Percentiles rank a stretch among this genome's conserved stretches.
These are phyloP conservation scores for Psophia crepitans DNA, from an alignment of 2,113 vertebrate species.

Conservation along the genomic window DNA sequence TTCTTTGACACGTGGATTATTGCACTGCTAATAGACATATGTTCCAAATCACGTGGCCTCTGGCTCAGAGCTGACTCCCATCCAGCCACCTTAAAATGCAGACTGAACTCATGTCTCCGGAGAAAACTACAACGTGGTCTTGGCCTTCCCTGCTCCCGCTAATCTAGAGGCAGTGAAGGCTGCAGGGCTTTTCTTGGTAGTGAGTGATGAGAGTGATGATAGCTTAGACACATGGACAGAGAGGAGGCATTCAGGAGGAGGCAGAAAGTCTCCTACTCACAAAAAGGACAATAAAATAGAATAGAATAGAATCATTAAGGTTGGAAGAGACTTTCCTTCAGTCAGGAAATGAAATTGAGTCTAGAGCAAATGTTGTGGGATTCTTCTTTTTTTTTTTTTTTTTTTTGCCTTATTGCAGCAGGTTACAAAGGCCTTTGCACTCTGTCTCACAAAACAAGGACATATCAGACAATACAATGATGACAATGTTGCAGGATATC, in stretches of 20 bases:
- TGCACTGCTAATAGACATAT: neutral
- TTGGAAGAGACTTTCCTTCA: too few relatives aligned
- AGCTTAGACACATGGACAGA: neutral
- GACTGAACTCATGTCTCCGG: neutral
- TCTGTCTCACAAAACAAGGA: neutral
- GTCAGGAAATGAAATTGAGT: neutral
- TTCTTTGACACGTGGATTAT: neutral
- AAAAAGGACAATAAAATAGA: too few relatives aligned
- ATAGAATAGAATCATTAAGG: too few relatives aligned
- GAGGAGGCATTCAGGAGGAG: neutral
- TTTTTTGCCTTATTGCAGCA: neutral
- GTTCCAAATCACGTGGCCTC: neutral
- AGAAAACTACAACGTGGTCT: neutral
- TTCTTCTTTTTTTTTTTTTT: neutral
- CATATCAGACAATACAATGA: neutral
- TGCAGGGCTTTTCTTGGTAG: neutral
- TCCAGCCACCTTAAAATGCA: fast-evolving
- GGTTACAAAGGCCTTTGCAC: neutral
- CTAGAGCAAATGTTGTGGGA: neutral
- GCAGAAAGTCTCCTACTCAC: neutral
- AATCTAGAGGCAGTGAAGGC: neutral
- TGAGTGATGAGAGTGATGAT: neutral
- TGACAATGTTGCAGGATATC: neutral
- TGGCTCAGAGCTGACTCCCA: neutral
- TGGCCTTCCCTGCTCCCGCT: neutral